These are phyloP conservation scores for Didymodactylos carnosus DNA, from an alignment of 2,888 invertebrate species.

Conservation along the genomic window DNA sequence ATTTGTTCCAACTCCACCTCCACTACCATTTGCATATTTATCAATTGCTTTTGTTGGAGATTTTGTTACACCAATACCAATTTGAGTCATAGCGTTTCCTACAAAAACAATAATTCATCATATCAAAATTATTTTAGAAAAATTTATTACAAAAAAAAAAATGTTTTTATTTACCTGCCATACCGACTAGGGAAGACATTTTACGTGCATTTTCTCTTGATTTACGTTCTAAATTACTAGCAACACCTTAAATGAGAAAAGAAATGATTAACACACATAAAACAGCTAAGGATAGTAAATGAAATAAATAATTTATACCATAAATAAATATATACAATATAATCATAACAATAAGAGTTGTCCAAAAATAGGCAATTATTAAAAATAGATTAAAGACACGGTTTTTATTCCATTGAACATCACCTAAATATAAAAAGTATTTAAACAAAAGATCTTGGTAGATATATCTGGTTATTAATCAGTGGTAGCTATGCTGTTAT, in stretches of 20 bases:
- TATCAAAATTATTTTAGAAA: too few species aligned
- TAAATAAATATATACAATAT: constrained; percentile 89
- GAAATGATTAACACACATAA: neutral
- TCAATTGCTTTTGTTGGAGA: neutral
- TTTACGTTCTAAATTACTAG: constrained; percentile 87
- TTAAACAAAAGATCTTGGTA: too few species aligned
- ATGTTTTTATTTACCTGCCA: neutral
- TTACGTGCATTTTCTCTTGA: constrained; percentile 85
- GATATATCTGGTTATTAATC: too few species aligned
- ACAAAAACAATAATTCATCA: neutral
- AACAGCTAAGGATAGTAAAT: neutral
- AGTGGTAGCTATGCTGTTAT: too few species aligned
- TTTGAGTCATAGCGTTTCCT: neutral
- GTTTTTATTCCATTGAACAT: constrained; percentile 12
- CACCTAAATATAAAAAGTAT: neutral
- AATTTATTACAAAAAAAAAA: too few species aligned
- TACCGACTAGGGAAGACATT: constrained; percentile 24
- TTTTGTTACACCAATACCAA: neutral
- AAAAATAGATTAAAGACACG: constrained; percentile 67
- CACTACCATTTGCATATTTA: neutral
- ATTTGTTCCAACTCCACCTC: neutral
- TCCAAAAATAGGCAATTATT: constrained; percentile 92
- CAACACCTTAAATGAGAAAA: constrained; percentile 42
- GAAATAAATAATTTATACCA: constrained; percentile 26
- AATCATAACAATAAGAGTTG: constrained; percentile 77